phyloP scores from a whole-genome alignment of 2,113 vertebrate genomes.

The Nanorana parkeri region DNA sequence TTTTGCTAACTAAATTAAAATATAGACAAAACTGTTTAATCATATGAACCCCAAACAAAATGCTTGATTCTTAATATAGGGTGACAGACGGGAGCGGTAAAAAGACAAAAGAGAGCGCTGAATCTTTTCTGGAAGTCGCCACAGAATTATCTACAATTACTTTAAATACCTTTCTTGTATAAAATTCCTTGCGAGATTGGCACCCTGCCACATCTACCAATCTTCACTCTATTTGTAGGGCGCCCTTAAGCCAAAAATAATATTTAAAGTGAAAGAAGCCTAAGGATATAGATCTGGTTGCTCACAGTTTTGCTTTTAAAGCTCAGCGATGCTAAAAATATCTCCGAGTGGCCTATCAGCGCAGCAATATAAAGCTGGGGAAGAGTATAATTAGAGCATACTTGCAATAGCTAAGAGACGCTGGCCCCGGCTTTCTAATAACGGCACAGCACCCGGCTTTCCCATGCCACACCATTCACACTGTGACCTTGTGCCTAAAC shows the following conservation, averaged over 20 bases:
- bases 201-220: conserved; percentile 82
- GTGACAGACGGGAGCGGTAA: too few relatives aligned
- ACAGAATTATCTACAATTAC: conserved; percentile 90
- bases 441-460: conserved; percentile 71
- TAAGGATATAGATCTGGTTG: conserved; percentile 80
- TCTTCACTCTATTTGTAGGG: conserved; percentile 88
- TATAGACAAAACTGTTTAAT: too few relatives aligned
- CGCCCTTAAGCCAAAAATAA: conserved; percentile 85
- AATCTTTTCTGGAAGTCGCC: conserved; percentile 78
- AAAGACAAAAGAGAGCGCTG: not conserved
- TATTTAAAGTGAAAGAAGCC: conserved; percentile 88
- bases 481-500: conserved; percentile 64
- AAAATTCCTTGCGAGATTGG: conserved; percentile 81
- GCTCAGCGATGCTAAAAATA: conserved; percentile 80
- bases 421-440: conserved; percentile 71
- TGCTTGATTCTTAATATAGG: not conserved
- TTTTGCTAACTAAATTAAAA: too few relatives aligned
- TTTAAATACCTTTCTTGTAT: conserved; percentile 85
- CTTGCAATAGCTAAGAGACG: conserved; percentile 78
- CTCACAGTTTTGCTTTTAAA: conserved; percentile 79
- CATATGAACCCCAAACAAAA: not conserved
- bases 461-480: conserved; percentile 73
- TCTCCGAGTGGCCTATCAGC: conserved; percentile 75
- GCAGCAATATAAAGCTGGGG: conserved; percentile 74
- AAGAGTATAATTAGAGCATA: conserved; percentile 78